Evolutionary conservation across 2,113 vertebrate species (phyloP).

Genomic region (Sterrhoptilus dennistouni): DNA sequence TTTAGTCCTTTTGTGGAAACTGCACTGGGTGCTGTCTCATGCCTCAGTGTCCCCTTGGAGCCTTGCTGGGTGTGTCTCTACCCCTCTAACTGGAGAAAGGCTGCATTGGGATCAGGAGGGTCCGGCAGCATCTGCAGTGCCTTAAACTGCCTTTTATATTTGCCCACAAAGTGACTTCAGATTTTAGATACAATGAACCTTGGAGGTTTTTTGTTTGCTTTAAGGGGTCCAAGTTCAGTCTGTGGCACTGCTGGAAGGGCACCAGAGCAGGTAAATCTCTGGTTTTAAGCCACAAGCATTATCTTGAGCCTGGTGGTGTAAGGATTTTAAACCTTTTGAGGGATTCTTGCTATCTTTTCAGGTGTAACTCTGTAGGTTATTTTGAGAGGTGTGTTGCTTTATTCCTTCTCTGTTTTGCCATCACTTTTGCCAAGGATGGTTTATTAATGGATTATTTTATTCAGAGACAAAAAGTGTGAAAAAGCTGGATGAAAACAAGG

Average conservation of each 20-base stretch:
- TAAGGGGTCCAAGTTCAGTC: background rate
- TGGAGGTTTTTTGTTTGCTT: background rate
- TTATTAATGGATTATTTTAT: background rate
- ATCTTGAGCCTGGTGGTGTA: background rate
- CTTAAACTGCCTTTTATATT: background rate
- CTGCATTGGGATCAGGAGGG: background rate
- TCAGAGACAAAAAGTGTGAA: slow-evolving; percentile 36
- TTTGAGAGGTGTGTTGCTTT: background rate
- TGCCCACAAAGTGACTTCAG: background rate
- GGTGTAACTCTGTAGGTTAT: background rate
- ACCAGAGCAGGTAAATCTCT: background rate
- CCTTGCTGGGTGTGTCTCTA: background rate
- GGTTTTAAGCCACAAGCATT: background rate
- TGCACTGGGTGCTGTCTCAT: background rate
- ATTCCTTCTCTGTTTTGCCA: background rate
- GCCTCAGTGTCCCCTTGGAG: background rate
- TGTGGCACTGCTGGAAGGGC: background rate
- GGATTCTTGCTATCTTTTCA: background rate
- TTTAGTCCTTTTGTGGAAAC: background rate
- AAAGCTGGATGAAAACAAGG: slow-evolving; percentile 17
- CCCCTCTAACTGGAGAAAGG: background rate
- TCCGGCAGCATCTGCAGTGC: background rate
- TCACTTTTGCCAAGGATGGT: background rate
- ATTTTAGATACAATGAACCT: background rate
- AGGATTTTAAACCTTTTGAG: background rate